Evolutionary conservation across 2,888 invertebrate genomes (phyloP).

Genomic region (Netelia melanura): DNA sequence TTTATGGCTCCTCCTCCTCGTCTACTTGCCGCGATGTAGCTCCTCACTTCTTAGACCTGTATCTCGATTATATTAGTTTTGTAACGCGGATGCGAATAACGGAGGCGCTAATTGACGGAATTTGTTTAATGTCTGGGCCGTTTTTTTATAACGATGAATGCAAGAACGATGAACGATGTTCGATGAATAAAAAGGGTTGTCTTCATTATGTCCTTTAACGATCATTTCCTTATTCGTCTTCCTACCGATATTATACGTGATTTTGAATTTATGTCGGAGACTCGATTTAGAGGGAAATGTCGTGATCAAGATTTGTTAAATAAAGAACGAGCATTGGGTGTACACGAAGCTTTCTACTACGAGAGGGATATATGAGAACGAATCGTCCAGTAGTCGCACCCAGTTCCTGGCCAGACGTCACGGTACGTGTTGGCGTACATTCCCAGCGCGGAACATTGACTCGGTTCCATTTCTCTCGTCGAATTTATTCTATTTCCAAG

Average conservation of each 20-base stretch:
- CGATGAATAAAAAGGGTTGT: too few relatives aligned
- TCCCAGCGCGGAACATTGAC: constrained; percentile 4
- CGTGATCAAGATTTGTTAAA: constrained; percentile 3
- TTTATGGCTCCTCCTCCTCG: not conserved
- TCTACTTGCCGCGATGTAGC: not conserved
- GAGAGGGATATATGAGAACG: not conserved
- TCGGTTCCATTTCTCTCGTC: constrained; percentile 20
- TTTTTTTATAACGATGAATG: not conserved
- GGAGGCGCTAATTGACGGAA: constrained; percentile 33
- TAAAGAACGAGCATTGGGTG: not conserved
- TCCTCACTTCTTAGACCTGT: not conserved
- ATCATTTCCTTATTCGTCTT: too few relatives aligned
- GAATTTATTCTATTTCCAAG: constrained; percentile 60
- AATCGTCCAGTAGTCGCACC: constrained; percentile 24
- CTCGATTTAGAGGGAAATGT: not conserved
- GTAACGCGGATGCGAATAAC: constrained; percentile 50
- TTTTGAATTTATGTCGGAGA: not conserved
- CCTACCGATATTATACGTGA: not conserved
- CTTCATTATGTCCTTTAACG: too few relatives aligned
- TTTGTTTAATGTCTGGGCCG: not conserved
- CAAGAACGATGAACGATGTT: not conserved
- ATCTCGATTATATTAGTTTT: constrained; percentile 35
- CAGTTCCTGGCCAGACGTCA: constrained; percentile 13
- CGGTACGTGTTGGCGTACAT: not conserved
- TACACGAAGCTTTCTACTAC: not conserved